Evolutionary conservation across 2,888 invertebrate genomes (phyloP), one percentile per base, ranked within the genome.

Genomic region (Synergus umbraculus): DNA sequence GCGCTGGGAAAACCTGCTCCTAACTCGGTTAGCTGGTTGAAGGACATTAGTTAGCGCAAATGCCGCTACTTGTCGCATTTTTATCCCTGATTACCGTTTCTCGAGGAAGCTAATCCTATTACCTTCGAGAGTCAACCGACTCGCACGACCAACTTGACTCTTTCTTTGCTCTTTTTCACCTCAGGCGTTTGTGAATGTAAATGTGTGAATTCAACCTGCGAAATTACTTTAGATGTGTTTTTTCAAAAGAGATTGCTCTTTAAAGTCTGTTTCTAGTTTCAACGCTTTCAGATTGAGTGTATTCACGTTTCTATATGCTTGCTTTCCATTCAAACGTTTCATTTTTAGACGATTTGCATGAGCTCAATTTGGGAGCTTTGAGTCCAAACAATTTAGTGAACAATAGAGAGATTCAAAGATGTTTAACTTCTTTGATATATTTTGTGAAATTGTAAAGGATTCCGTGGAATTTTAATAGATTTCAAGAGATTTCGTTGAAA

Each of bases 41-140:
- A 91, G 90, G 85, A 89, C 89, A 91, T 91, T 91, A 90, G 89
- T 91, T 90, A 89, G 89, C 88, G 88, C 87, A 90, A 91, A 91
- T 90, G 87, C 88, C 88, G 86, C 85, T 86, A 87, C 86, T 90
- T 87, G 88, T 88, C 88, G 88, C 88, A 90, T 89, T 90, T 90
- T 90, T 89, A 89, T 89, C 85, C 86, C 88, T 91, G 90, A 91
- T 91, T 91, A 90, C 89, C 87, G 86, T 86, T 88, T 90, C 90
- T 90, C 77, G 54, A 65, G 64, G 66, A 81, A 78, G 81, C 83
- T 81, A 83, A 83, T 83, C 67, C 64, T 63, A 76, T 83, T 83
- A 80, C 77, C 79, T 83, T 78, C 44, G 46, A 63, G 54, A 66
- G 79, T 81, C 78, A 78, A 83, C 46, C 78, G 66, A 69, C 79